Percentiles rank a stretch among this genome's conserved stretches.
These are phyloP conservation scores for Rhinoptilus africanus DNA, from an alignment of 2,113 vertebrate genomes.

Conservation along the genomic window DNA sequence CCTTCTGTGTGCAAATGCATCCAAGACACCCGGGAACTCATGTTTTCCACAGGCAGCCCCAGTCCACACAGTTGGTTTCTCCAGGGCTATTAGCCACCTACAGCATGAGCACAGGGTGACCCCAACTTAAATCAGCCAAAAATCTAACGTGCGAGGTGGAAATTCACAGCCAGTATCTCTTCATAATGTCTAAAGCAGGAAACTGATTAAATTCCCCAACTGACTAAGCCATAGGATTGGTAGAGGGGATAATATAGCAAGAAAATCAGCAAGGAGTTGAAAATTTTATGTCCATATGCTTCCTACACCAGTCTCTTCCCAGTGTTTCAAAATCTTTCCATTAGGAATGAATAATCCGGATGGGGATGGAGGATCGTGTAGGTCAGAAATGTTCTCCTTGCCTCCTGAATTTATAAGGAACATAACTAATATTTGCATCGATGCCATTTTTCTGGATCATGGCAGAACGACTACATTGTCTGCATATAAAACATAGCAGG, in stretches of 20 bases:
- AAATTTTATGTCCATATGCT: background rate
- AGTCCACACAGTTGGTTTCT: background rate
- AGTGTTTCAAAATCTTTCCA: background rate
- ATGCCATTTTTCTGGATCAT: background rate
- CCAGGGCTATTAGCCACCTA: background rate
- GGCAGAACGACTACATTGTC: background rate
- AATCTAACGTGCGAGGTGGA: background rate
- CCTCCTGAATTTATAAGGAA: background rate
- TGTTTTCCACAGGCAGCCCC: conserved; percentile 22
- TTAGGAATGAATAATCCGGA: background rate
- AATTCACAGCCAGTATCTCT: background rate
- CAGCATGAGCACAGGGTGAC: background rate
- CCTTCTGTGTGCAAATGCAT: background rate
- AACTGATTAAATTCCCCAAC: background rate
- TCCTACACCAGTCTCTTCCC: background rate
- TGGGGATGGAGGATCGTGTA: background rate
- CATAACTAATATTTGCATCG: background rate
- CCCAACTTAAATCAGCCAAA: background rate
- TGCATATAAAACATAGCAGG: background rate
- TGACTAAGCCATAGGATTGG: background rate
- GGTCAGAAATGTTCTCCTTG: background rate
- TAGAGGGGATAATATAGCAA: background rate
- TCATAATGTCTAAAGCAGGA: background rate
- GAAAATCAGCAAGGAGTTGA: background rate
- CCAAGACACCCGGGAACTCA: background rate